Evolutionary conservation across 2,113 vertebrate genomes (phyloP).

Genomic region (Cettia cetti): DNA sequence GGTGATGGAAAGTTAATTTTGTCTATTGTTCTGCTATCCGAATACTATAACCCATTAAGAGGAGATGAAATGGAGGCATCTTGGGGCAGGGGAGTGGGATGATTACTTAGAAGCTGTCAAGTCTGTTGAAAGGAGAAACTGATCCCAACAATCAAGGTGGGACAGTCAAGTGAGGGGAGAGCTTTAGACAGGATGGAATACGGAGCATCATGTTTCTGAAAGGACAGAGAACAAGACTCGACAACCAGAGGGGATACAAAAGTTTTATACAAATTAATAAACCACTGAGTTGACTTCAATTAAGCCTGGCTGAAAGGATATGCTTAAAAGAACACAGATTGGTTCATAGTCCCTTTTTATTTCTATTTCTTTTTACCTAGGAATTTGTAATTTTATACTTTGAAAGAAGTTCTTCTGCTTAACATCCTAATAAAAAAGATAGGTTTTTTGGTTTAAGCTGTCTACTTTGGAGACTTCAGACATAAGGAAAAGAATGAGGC

Average conservation of each 20-base stretch:
- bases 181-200: neutral
- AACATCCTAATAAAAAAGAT: neutral
- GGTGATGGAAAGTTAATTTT: neutral
- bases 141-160: neutral
- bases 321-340: neutral
- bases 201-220: neutral
- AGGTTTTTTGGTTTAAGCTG: neutral
- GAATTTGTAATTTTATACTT: neutral
- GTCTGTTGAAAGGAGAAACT: neutral
- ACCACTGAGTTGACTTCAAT: neutral
- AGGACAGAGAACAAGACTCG: neutral
- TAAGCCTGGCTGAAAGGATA: neutral
- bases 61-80: neutral
- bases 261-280: neutral
- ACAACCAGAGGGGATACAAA: neutral
- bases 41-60: neutral
- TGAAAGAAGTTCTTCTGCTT: neutral
- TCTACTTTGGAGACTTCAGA: neutral
- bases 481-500: neutral
- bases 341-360: neutral
- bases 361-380: neutral
- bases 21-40: neutral
- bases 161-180: neutral
- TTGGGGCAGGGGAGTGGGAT: neutral
- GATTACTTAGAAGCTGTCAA: neutral